phyloP scores from a whole-genome alignment of 37 sponge, comb jelly and placozoan genomes.

The Agelas oroides region DNA sequence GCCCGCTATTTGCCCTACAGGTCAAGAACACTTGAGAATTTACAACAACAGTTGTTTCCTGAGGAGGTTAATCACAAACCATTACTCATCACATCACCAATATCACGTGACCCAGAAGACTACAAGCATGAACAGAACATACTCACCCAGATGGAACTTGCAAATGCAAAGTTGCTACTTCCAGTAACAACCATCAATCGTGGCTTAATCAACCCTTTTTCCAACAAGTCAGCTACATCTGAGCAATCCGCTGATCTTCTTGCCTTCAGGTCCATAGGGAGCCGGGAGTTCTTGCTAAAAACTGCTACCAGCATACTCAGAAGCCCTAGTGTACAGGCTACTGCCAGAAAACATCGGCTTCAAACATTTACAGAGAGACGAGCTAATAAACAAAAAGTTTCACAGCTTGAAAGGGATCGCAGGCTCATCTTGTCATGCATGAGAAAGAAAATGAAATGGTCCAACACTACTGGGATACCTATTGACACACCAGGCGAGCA shows the following conservation, averaged over 20 bases:
- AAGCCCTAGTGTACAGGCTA: slow-evolving; percentile 19
- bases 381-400: not conserved
- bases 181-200: not conserved
- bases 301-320: slow-evolving; percentile 1
- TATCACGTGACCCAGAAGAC: slow-evolving; percentile 3
- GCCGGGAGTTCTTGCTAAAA: not conserved
- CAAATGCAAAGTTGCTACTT: not conserved
- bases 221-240: not conserved
- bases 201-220: slow-evolving; percentile 23
- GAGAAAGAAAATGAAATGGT: slow-evolving; percentile 16
- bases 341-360: slow-evolving; percentile 14
- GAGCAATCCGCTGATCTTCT: slow-evolving; percentile 8
- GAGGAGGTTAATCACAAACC: not conserved
- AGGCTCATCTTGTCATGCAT: slow-evolving; percentile 19
- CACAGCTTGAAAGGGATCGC: slow-evolving; percentile 32
- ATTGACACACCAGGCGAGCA: slow-evolving; percentile 20
- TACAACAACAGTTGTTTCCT: slow-evolving; percentile 5
- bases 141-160: not conserved
- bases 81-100: not conserved
- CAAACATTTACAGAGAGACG: slow-evolving; percentile 27
- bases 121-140: slow-evolving; percentile 12
- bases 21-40: slow-evolving; percentile 7
- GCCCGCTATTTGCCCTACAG: slow-evolving; percentile 11
- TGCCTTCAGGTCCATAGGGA: slow-evolving; percentile 1
- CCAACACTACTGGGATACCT: not conserved